Conservation (phyloP, 2,888 invertebrate species). For the Drosophila quasianomalipes region DNA sequence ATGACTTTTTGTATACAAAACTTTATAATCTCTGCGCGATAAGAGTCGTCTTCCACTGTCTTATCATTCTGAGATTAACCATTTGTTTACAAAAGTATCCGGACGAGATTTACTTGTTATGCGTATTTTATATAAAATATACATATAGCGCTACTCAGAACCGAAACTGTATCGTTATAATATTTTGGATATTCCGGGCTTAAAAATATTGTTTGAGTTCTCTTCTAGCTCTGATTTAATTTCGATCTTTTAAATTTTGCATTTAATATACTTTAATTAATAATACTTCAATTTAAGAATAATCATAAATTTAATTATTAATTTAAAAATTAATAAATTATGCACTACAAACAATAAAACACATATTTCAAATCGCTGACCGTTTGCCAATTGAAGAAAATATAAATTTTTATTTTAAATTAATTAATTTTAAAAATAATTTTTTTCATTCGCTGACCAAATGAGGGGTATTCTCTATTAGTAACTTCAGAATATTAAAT, state of each 20-base stretch:
- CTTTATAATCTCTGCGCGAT: neutral
- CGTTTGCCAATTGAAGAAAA: neutral
- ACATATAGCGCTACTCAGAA: neutral
- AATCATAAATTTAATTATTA: neutral
- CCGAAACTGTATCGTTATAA: neutral
- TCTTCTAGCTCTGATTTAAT: neutral
- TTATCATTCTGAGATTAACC: neutral
- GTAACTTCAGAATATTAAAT: too few species aligned
- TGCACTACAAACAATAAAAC: neutral
- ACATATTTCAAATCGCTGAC: neutral
- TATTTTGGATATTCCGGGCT: neutral
- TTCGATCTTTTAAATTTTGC: neutral
- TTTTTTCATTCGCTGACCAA: neutral
- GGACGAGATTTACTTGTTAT: neutral
- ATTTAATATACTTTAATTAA: neutral
- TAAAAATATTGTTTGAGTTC: neutral
- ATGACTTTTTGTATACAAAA: neutral
- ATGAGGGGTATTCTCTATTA: too few species aligned
- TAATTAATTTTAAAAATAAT: neutral
- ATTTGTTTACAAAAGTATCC: neutral
- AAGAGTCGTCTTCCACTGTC: neutral
- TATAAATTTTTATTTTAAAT: neutral
- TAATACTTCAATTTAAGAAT: neutral
- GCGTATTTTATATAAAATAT: neutral
- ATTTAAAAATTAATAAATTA: neutral